These are phyloP conservation scores for Deilephila elpenor DNA, from an alignment of 2,888 invertebrate species.

Conservation along the genomic window DNA sequence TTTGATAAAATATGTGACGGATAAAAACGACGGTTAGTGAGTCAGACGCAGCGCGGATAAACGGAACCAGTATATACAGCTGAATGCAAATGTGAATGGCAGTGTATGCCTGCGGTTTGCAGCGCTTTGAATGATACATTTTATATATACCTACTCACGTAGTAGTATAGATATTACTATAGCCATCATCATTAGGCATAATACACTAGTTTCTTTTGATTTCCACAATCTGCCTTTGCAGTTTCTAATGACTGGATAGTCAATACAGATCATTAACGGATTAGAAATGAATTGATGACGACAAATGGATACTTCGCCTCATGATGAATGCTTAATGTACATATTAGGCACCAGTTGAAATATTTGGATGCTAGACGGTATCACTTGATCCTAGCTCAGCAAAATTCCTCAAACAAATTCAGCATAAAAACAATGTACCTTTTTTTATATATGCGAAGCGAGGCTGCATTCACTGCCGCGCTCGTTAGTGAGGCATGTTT, in stretches of 20 bases:
- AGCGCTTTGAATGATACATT: slow-evolving; percentile 25
- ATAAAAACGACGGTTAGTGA: slow-evolving; percentile 52
- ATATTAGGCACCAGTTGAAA: neutral
- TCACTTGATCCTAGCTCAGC: neutral
- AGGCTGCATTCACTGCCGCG: slow-evolving; percentile 21
- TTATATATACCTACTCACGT: neutral
- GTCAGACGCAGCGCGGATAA: slow-evolving; percentile 48
- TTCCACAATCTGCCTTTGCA: neutral
- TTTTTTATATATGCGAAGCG: slow-evolving; percentile 3
- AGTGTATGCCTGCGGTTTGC: slow-evolving; percentile 31
- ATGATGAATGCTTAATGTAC: too few relatives aligned
- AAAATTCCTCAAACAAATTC: slow-evolving; percentile 9
- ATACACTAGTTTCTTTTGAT: neutral
- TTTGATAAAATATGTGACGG: slow-evolving; percentile 53
- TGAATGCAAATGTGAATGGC: slow-evolving; percentile 45
- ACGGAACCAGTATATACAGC: slow-evolving; percentile 37
- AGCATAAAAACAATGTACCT: neutral
- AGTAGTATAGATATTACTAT: too few relatives aligned
- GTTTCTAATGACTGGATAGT: too few relatives aligned
- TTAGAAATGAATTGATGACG: too few relatives aligned
- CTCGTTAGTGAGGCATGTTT: slow-evolving; percentile 32
- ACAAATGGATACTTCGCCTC: too few relatives aligned
- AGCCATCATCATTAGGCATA: neutral
- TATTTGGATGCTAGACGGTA: neutral
- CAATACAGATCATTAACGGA: too few relatives aligned